Conservation (phyloP, 1,140 invertebrate genomes). For the Aphidius ervi region DNA sequence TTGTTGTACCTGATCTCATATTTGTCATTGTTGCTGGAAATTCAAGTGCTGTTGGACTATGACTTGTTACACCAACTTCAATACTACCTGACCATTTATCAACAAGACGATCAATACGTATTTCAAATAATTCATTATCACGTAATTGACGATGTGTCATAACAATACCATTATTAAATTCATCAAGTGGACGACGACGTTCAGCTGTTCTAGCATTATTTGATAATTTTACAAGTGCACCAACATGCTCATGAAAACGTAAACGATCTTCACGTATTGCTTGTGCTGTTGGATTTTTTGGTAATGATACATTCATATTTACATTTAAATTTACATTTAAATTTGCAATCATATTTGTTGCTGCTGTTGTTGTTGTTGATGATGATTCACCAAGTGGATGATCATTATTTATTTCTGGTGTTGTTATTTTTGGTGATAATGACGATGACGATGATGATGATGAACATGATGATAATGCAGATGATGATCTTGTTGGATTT, state of each 20-base stretch:
- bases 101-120: conserved; percentile 83
- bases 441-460: neutral
- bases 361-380: conserved; percentile 13
- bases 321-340: conserved; percentile 52
- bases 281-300: conserved; percentile 44
- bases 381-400: conserved; percentile 39
- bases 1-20: conserved; percentile 89
- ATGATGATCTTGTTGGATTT: conserved; percentile 29
- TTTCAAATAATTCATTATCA: conserved; percentile 90
- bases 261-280: conserved; percentile 61
- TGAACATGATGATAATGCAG: no score
- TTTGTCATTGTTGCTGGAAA: conserved; percentile 98
- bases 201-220: conserved; percentile 80
- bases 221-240: conserved; percentile 83
- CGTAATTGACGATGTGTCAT: conserved; percentile 83
- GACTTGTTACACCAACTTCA: conserved; percentile 91
- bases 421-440: conserved; percentile 28
- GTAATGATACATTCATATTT: conserved; percentile 51
- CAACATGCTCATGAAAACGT: conserved; percentile 83
- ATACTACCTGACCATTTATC: conserved; percentile 92
- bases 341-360: conserved; percentile 46
- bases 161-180: conserved; percentile 91
- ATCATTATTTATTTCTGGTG: conserved; percentile 49
- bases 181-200: conserved; percentile 79
- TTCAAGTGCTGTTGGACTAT: conserved; percentile 82